Conservation (phyloP, 2,888 invertebrate species). For the Pseudococcus viburni region DNA sequence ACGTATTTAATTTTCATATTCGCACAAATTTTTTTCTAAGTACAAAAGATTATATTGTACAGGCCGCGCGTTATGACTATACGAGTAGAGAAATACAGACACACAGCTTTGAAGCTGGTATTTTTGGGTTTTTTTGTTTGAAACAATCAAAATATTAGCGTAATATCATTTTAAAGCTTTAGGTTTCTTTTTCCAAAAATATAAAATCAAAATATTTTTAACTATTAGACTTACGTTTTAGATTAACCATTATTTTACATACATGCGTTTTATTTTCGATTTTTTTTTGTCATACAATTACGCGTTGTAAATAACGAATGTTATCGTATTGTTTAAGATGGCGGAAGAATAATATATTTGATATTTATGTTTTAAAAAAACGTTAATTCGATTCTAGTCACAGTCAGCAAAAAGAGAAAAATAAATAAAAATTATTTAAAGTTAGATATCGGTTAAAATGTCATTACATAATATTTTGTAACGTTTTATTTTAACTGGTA, state of each 20-base stretch:
- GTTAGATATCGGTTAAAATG: constrained; percentile 60
- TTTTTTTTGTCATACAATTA: constrained; percentile 58
- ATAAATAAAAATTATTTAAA: constrained; percentile 55
- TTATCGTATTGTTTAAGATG: constrained; percentile 63
- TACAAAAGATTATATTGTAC: constrained; percentile 25
- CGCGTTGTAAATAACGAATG: constrained; percentile 62
- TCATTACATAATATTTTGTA: constrained; percentile 64
- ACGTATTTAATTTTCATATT: constrained; percentile 53
- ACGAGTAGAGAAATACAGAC: background rate
- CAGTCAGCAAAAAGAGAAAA: constrained; percentile 57
- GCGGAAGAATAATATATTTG: constrained; percentile 60
- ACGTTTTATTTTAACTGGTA: constrained; percentile 63
- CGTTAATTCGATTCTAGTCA: constrained; percentile 65
- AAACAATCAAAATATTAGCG: constrained; percentile 53
- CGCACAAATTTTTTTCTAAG: constrained; percentile 50
- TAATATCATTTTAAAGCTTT: background rate
- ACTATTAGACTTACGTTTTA: constrained; percentile 42
- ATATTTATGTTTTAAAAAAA: constrained; percentile 61
- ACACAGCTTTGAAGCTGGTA: constrained; percentile 27
- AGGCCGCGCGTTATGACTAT: background rate
- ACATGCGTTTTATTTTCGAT: constrained; percentile 54
- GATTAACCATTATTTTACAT: constrained; percentile 57
- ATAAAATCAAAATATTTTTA: constrained; percentile 53
- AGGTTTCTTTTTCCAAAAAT: constrained; percentile 36
- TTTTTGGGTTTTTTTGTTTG: constrained; percentile 19